A percentile compares a stretch with the other conserved stretches of the same genome.
These are phyloP conservation scores for Oscheius sp. DNA, from an alignment of 2,888 invertebrate species.

Conservation along the genomic window DNA sequence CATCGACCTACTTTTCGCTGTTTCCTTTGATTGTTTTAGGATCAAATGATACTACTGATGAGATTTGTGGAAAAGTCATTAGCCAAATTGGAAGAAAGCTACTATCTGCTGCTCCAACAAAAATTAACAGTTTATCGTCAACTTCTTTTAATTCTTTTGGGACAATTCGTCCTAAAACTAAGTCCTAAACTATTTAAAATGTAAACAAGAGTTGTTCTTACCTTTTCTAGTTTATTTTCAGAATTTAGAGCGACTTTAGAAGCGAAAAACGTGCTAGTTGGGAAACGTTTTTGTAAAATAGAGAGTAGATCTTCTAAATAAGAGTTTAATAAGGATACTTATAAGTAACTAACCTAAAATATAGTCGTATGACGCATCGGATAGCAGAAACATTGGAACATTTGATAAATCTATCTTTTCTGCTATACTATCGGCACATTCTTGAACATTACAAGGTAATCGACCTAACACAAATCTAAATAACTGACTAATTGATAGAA, in stretches of 20 bases:
- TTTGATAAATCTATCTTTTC: neutral
- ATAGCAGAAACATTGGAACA: conserved; percentile 9
- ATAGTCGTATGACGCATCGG: conserved; percentile 33
- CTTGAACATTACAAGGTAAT: conserved; percentile 10
- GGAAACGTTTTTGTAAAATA: neutral
- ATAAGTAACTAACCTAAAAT: conserved; percentile 4
- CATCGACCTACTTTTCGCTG: conserved; percentile 35
- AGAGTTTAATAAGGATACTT: neutral
- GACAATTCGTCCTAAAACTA: conserved; percentile 7
- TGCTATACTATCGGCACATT: neutral
- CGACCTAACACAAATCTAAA: conserved; percentile 37
- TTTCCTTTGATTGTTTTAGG: conserved; percentile 19
- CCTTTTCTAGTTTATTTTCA: neutral
- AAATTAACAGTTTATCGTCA: conserved; percentile 42
- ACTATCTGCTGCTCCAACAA: conserved; percentile 56
- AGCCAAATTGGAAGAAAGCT: conserved; percentile 64
- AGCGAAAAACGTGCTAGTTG: neutral
- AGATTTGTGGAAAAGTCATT: conserved; percentile 56
- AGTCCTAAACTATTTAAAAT: neutral
- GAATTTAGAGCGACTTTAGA: neutral
- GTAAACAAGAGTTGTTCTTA: neutral
- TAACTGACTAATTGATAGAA: too few species aligned
- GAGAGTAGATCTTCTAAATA: neutral
- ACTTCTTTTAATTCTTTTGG: neutral
- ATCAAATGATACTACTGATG: conserved; percentile 36